Evolutionary conservation across 37 sponge, comb jelly and placozoan species (phyloP).

Genomic region (Amphimedon queenslandica): DNA sequence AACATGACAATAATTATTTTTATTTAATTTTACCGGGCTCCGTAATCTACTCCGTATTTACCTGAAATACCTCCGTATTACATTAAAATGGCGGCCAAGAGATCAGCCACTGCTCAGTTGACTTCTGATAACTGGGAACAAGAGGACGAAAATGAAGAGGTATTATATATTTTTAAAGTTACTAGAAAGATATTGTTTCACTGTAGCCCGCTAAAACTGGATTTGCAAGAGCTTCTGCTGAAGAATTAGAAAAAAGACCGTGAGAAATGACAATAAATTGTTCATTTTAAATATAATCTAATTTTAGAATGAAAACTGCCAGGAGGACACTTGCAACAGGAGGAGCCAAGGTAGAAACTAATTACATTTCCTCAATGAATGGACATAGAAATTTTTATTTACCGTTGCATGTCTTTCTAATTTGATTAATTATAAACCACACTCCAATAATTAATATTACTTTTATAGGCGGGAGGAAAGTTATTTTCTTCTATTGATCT

Average conservation of each 20-base stretch:
- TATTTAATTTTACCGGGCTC: too few species aligned
- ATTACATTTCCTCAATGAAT: too few species aligned
- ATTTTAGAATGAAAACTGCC: slow-evolving; percentile 32
- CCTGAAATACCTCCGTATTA: background rate
- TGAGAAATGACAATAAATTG: background rate
- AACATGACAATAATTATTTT: too few species aligned
- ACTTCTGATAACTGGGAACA: slow-evolving; percentile 51
- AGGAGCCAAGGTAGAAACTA: too few species aligned
- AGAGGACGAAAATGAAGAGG: slow-evolving; percentile 36
- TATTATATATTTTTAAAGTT: too few species aligned
- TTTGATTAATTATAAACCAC: too few species aligned
- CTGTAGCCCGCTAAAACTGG: slow-evolving; percentile 10
- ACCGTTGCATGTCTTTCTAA: too few species aligned
- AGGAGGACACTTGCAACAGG: background rate
- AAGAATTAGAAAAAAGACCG: slow-evolving; percentile 21
- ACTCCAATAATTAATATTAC: too few species aligned
- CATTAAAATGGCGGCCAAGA: slow-evolving; percentile 43
- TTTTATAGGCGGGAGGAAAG: background rate
- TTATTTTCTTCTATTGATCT: background rate
- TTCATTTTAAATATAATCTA: background rate
- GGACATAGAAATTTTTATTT: too few species aligned
- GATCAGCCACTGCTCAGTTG: slow-evolving; percentile 53
- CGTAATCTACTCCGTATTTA: too few species aligned
- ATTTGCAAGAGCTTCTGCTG: slow-evolving; percentile 23
- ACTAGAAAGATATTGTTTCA: too few species aligned